These are phyloP conservation scores for Propithecus perrieri DNA, from an alignment of 2,797 vertebrate species.

Conservation along the genomic window DNA sequence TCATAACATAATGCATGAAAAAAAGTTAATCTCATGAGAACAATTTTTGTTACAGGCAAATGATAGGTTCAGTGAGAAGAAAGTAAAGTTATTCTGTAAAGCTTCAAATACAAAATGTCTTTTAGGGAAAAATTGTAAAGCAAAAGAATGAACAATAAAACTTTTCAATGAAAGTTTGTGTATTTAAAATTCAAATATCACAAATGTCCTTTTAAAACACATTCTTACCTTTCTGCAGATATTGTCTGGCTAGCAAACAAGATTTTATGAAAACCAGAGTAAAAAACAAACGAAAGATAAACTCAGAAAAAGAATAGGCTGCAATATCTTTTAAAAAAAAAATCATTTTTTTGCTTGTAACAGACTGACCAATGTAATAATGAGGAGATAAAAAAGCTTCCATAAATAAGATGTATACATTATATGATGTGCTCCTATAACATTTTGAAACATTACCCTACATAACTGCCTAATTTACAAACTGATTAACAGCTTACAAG, in stretches of 20 bases:
- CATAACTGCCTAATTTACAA: neutral
- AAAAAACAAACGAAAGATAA: constrained; percentile 34
- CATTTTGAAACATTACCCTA: neutral
- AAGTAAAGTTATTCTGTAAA: constrained; percentile 8
- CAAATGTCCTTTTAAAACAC: neutral
- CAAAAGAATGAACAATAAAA: neutral
- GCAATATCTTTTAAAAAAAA: neutral
- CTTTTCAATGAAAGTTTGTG: neutral
- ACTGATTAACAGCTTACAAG: neutral
- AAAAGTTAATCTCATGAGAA: neutral
- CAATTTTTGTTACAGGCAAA: neutral
- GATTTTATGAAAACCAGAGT: neutral
- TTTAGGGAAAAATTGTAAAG: neutral
- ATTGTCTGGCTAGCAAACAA: neutral
- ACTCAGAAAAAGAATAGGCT: neutral
- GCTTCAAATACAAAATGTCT: neutral
- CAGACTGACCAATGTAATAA: neutral
- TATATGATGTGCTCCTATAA: neutral
- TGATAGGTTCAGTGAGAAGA: neutral
- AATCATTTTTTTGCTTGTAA: neutral
- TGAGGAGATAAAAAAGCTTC: neutral
- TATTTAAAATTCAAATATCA: neutral
- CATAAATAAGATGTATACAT: neutral
- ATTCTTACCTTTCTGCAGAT: neutral
- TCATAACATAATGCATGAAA: neutral